Evolutionary conservation across 2,113 vertebrate species (phyloP).

Genomic region (Cromileptes altivelis): DNA sequence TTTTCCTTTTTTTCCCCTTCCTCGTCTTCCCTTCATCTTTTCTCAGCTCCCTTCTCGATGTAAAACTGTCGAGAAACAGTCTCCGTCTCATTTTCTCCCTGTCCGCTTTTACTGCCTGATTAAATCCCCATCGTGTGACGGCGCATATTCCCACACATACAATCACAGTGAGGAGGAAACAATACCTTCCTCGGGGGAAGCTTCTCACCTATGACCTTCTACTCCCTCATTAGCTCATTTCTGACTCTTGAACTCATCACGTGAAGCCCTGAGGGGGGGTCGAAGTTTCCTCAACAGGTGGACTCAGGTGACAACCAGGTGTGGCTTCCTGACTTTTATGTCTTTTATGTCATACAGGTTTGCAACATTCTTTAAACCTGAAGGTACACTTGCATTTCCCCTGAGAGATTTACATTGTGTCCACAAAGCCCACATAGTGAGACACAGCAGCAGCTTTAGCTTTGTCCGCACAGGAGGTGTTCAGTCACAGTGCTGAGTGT

Average conservation of each 20-base stretch:
- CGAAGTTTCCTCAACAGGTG: conserved; percentile 49
- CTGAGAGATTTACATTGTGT: background rate
- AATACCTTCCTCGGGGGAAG: conserved; percentile 18
- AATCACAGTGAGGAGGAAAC: conserved; percentile 25
- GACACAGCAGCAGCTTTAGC: background rate
- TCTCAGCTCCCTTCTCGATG: background rate
- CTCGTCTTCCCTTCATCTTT: conserved; percentile 48
- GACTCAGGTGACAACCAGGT: conserved; percentile 69
- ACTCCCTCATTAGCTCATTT: conserved; percentile 52
- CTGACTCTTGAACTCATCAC: conserved; percentile 54
- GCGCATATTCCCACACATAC: background rate
- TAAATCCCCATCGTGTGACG: conserved; percentile 14
- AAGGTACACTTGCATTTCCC: background rate
- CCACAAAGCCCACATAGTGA: background rate
- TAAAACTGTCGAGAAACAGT: conserved; percentile 22
- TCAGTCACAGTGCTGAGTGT: background rate
- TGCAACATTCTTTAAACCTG: background rate
- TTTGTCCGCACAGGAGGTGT: background rate
- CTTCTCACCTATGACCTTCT: conserved; percentile 59
- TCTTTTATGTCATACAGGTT: conserved; percentile 14
- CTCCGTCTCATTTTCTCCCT: conserved; percentile 24
- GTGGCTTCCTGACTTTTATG: conserved; percentile 48
- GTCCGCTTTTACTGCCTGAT: conserved; percentile 34
- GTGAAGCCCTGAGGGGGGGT: conserved; percentile 10
- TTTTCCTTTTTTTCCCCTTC: conserved; percentile 1